phyloP scores from a whole-genome alignment of 2,113 vertebrate genomes.

The Brienomyrus longianalis region DNA sequence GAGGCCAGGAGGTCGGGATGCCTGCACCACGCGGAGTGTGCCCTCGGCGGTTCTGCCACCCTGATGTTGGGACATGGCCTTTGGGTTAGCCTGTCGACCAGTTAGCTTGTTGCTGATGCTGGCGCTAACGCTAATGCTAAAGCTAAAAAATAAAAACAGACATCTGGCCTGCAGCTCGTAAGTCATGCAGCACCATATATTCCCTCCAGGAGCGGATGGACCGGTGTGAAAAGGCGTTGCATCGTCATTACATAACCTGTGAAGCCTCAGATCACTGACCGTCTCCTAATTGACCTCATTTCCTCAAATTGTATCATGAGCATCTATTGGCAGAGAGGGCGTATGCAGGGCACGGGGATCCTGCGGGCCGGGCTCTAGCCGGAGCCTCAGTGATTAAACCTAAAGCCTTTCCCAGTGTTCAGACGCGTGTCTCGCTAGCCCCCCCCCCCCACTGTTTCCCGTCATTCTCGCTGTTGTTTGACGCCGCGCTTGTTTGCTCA shows the following conservation, averaged over 20 bases:
- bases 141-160: background rate
- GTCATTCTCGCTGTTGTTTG: background rate
- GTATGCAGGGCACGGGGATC: background rate
- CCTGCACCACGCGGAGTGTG: background rate
- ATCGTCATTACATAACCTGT: background rate
- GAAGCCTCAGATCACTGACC: background rate
- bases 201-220: background rate
- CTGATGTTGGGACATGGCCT: too few relatives aligned
- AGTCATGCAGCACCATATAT: background rate
- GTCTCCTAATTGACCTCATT: background rate
- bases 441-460: too few relatives aligned
- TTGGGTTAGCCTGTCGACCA: background rate
- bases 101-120: background rate
- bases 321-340: background rate
- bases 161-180: background rate
- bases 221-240: background rate
- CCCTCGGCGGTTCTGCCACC: too few relatives aligned
- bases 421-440: background rate
- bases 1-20: background rate
- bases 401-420: background rate
- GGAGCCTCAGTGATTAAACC: constrained; percentile 10
- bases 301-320: background rate
- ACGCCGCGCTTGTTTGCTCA: background rate
- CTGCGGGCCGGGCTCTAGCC: background rate
- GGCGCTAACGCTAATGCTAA: background rate